A percentile compares a stretch with the other conserved stretches of the same genome.
Conservation (phyloP, 2,113 vertebrate species). For the Sisor rabdophorus region DNA sequence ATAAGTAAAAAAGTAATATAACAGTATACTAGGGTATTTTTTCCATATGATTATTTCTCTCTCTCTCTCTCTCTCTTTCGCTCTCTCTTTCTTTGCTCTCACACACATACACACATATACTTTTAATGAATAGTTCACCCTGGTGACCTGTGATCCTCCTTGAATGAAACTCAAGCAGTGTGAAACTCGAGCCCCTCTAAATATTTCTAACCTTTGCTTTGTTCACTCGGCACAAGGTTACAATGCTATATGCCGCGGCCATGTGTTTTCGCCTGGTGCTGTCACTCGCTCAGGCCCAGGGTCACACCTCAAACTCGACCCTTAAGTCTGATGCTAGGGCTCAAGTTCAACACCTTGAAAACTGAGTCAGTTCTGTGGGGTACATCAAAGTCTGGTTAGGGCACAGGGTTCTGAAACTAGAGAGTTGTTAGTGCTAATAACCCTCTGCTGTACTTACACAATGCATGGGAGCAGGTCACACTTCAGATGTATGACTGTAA, state of each 20-base stretch:
- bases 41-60: too few species aligned
- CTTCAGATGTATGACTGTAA: conserved; percentile 40
- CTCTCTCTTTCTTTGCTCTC: not conserved
- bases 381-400: conserved; percentile 45
- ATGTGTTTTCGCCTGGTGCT: conserved; percentile 27
- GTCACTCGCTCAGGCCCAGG: conserved; percentile 16
- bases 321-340: conserved; percentile 31
- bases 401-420: conserved; percentile 34
- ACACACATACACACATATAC: not conserved
- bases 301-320: conserved; percentile 36
- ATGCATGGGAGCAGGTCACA: conserved; percentile 36
- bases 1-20: too few species aligned
- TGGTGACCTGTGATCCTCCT: conserved; percentile 27
- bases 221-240: conserved; percentile 45
- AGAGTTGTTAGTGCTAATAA: conserved; percentile 32
- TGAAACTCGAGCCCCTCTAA: conserved; percentile 36
- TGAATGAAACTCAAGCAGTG: conserved; percentile 39
- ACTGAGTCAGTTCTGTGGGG: conserved; percentile 7
- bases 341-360: conserved; percentile 46
- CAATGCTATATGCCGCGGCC: conserved; percentile 38
- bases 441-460: conserved; percentile 3
- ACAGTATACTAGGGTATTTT: too few species aligned
- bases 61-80: too few species aligned
- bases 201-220: conserved; percentile 44
- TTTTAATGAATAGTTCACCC: conserved; percentile 32